Conservation (phyloP, 2,797 vertebrate genomes). For the Rachycentron canadum region DNA sequence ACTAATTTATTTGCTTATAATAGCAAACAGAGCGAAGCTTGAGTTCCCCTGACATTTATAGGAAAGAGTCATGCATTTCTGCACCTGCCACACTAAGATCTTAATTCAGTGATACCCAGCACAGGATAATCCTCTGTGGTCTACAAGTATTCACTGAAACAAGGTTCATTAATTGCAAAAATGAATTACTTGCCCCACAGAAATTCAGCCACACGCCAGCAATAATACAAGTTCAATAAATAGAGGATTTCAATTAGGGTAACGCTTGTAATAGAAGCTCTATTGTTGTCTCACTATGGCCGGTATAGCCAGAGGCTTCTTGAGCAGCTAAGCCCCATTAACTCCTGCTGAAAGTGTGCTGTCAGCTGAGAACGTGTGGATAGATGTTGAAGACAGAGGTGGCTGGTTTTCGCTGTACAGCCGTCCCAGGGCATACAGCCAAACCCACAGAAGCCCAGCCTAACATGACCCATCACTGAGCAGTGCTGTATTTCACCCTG, state of each 20-base stretch:
- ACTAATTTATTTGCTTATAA: slow-evolving; percentile 44
- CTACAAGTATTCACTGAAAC: slow-evolving; percentile 38
- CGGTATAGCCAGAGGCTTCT: slow-evolving; percentile 41
- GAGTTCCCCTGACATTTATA: slow-evolving; percentile 54
- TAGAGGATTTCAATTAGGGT: slow-evolving; percentile 72
- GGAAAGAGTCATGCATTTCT: slow-evolving; percentile 41
- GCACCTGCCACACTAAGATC: slow-evolving; percentile 39
- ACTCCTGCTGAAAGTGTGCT: slow-evolving; percentile 53
- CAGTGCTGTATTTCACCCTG: slow-evolving; percentile 56
- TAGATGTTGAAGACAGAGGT: slow-evolving; percentile 54
- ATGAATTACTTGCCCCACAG: slow-evolving; percentile 56
- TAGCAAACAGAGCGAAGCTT: slow-evolving; percentile 45
- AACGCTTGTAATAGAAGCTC: slow-evolving; percentile 57
- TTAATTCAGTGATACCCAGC: slow-evolving; percentile 42
- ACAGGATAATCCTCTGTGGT: slow-evolving; percentile 54
- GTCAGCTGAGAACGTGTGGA: slow-evolving; percentile 56
- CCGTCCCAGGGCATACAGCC: slow-evolving; percentile 38
- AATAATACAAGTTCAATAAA: slow-evolving; percentile 67
- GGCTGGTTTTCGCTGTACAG: slow-evolving; percentile 36
- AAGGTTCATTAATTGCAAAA: slow-evolving; percentile 60
- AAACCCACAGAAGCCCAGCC: slow-evolving; percentile 53
- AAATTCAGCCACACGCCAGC: slow-evolving; percentile 54
- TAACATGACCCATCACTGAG: slow-evolving; percentile 42
- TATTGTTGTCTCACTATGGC: slow-evolving; percentile 56
- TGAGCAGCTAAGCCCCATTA: slow-evolving; percentile 63